Base-by-base conservation (phyloP, 2,113 vertebrate species). In the Nothobranchius furzeri region DNA sequence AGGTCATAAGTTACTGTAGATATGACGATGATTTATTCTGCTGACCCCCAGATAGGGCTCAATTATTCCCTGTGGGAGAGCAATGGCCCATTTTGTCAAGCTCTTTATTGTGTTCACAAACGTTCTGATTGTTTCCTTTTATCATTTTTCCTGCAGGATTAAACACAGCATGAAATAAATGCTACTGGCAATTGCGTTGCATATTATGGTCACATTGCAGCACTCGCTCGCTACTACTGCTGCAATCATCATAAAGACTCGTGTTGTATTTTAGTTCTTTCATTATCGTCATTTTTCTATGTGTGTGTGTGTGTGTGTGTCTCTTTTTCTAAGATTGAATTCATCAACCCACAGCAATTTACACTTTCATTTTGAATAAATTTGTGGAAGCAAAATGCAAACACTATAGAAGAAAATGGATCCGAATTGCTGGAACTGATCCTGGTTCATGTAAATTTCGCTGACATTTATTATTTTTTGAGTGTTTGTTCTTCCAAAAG, bases 131-230 rank as follows among this genome's bases (percentile, higher is more conserved):
- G 87, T 91, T 90, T 89, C 89, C 82, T 89, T 90, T 93, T 84
- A 87, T 92, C 90, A 91, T 89, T 90, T 82, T 90, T 92, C 90
- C 84, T 82, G 82, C 79, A 89, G 87, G 92, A 92, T 93, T 91
- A 91, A 93, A 92, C 87, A 75, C 90, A 89, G 89, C 90, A 87
- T 90, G 90, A 90, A 86, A 85, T 90, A 89, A 90, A 89, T 91
- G 85, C 91, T 85, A 79, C 60, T 82, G 89, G 89, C 86, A 84
- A 57, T 88, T 87, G 84, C 84, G 84, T 88, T 87, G 83, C 83
- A 84, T 82, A 82, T 84, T 84, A 87, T 88, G 89, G 90, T 90
- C 88, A 90, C 77, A 83, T 77, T 79, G 85, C 64, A 76, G 62
- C 81, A 79, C 73, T 70, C 66, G 68, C 77, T 78, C 67, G 65